Conservation (phyloP, 1,140 invertebrate species). For the Pachypsylla venusta region DNA sequence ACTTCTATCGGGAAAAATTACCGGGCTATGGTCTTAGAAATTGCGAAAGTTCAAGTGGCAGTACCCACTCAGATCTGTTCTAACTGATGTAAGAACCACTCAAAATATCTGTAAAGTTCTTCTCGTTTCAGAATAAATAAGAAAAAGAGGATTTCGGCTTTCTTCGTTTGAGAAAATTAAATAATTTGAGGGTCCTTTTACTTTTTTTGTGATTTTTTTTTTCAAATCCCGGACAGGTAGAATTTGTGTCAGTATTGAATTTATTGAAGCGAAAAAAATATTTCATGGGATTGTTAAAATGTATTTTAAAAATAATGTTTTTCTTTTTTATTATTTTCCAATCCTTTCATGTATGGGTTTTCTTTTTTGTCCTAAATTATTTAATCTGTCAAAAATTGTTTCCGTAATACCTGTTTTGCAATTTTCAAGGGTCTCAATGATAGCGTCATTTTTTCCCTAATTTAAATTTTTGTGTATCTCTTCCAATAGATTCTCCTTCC, state of each 20-base stretch:
- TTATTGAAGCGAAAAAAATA: slow-evolving; percentile 6
- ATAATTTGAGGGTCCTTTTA: background rate
- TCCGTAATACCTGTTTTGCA: background rate
- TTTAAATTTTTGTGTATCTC: no score
- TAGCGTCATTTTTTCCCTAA: background rate
- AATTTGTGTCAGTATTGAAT: background rate
- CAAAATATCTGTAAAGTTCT: background rate
- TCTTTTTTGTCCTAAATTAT: background rate
- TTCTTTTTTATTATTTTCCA: background rate
- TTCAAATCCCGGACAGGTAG: background rate
- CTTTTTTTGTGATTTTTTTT: background rate
- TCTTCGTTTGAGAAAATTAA: no score
- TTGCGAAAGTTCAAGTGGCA: no score
- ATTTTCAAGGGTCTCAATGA: background rate
- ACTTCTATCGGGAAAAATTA: no score
- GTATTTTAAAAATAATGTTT: background rate
- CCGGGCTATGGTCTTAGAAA: no score
- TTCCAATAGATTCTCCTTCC: no score
- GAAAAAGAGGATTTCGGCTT: background rate
- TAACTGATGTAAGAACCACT: no score
- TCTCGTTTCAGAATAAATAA: background rate
- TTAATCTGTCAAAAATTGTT: background rate
- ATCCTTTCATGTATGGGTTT: background rate
- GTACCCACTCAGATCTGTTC: no score
- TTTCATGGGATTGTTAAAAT: background rate